Evolutionary conservation across 1,140 invertebrate genomes (phyloP), one percentile per base, ranked within the genome.

Genomic region (Drosophila setifemur): DNA sequence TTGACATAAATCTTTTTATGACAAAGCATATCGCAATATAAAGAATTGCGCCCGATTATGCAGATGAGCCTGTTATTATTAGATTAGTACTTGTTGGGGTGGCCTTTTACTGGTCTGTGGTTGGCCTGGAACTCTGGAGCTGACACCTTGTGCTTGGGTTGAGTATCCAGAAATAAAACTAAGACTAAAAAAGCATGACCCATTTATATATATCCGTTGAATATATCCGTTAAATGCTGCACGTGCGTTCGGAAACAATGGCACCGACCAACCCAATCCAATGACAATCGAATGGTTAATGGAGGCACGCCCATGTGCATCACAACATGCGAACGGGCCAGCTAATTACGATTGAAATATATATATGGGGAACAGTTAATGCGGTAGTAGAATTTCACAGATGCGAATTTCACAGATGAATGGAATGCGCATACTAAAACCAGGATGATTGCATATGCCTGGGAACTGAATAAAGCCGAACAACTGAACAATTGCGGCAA

Each of bases 321-420:
- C 49, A 54, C 45, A 49, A 54, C 31, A 63, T 53, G 21, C 28
- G 18, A 67, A 16, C 40, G 14, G 18, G 39, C 18, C 2, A 5
- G 21, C 33, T 47, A 72, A 81, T 71, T 79, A 26, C 37, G 58
- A 29, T n/a, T 58, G 45, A 48, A 54, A 39, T 26, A 5, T 43
- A 9, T 19, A 14, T 29, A 33, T 6, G 18, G 31, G 19, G 25
- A 66, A 26, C 73, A 52, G 73, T 83, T 73, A 73, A 25, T 25
- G 35, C 37, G 19, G 19, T n/a, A n/a, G n/a, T n/a, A 21, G n/a
- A 26, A 28, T 23, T 29, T 16, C 37, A 47, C 16, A 57, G 43
- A 23, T 72, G 77, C 60, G 55, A 48, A 60, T 73, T 76, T 72
- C 58, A 63, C 58, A 73, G 78, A 48, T 64, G 68, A 77, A 77